phyloP scores from a whole-genome alignment of 2,113 vertebrate genomes.

The Mastomys natalensis region DNA sequence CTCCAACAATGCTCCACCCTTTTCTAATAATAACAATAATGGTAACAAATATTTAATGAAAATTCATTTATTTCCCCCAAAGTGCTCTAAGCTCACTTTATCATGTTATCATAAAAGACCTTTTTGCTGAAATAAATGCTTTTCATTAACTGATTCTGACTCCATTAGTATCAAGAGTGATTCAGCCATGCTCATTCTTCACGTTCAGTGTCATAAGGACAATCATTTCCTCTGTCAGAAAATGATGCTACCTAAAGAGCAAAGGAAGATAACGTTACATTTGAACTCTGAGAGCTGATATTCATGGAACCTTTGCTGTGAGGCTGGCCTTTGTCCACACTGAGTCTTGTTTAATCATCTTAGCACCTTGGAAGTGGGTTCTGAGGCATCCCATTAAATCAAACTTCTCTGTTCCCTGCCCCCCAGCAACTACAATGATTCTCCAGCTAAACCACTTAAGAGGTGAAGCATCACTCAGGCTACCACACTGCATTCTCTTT shows the following conservation, averaged over 20 bases:
- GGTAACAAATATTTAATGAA: constrained; percentile 44
- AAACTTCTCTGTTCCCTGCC: neutral
- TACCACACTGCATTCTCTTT: constrained; percentile 66
- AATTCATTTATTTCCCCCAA: neutral
- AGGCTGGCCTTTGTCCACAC: neutral
- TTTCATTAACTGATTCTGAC: constrained; percentile 55
- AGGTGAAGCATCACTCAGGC: constrained; percentile 56
- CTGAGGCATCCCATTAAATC: neutral
- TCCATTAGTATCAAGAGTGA: constrained; percentile 56
- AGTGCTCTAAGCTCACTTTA: constrained; percentile 32
- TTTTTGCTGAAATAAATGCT: constrained; percentile 5
- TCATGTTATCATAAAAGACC: constrained; percentile 20
- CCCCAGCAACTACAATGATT: constrained; percentile 4
- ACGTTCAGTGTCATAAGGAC: neutral
- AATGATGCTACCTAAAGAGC: constrained; percentile 41
- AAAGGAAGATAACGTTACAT: constrained; percentile 20
- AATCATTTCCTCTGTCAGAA: neutral
- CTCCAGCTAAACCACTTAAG: neutral
- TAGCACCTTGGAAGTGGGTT: neutral
- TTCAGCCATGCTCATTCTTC: constrained; percentile 1
- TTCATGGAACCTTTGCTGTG: neutral
- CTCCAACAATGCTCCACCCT: neutral
- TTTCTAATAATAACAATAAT: constrained; percentile 18
- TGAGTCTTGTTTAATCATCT: constrained; percentile 8
- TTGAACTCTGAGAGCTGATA: neutral